Evolutionary conservation across 2,797 vertebrate genomes (phyloP).

Genomic region (Mionectes olivaceus): DNA sequence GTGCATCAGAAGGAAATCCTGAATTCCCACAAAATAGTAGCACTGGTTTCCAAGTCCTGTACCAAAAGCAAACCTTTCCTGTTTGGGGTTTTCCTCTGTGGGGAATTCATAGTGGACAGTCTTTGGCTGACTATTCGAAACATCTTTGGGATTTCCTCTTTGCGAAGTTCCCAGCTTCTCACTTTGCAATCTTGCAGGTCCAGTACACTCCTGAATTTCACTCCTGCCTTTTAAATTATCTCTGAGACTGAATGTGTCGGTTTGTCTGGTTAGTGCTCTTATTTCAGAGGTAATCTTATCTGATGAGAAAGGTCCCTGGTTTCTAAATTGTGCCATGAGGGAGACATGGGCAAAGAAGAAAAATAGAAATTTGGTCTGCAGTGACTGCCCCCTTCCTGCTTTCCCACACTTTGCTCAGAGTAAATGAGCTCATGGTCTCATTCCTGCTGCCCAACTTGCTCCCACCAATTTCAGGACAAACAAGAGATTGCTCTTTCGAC

Average conservation of each 20-base stretch:
- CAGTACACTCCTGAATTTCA: not conserved
- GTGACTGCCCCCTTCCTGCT: conserved; percentile 4
- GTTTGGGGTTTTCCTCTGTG: conserved; percentile 13
- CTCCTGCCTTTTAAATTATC: conserved; percentile 11
- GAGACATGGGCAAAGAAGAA: not conserved
- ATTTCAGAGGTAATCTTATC: conserved; percentile 30
- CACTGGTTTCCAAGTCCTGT: not conserved
- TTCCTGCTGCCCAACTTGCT: conserved; percentile 42
- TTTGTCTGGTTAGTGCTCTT: not conserved
- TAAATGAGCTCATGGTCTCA: conserved; percentile 20
- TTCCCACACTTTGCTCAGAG: conserved; percentile 42
- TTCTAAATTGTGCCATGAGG: conserved; percentile 9
- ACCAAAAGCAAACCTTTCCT: conserved; percentile 9
- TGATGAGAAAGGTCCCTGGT: conserved; percentile 12
- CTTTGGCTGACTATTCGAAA: conserved; percentile 16
- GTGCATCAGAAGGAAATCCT: not conserved
- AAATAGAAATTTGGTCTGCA: conserved; percentile 6
- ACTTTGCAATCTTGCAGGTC: conserved; percentile 6
- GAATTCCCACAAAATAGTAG: not conserved
- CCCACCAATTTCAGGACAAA: conserved; percentile 60
- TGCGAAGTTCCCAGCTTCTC: conserved; percentile 27
- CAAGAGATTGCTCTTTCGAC: conserved; percentile 38
- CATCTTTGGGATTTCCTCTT: conserved; percentile 48
- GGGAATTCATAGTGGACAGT: not conserved
- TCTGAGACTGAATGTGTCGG: not conserved